These are phyloP conservation scores for Saturnia japonica DNA, from an alignment of 2,888 invertebrate species.

Conservation along the genomic window DNA sequence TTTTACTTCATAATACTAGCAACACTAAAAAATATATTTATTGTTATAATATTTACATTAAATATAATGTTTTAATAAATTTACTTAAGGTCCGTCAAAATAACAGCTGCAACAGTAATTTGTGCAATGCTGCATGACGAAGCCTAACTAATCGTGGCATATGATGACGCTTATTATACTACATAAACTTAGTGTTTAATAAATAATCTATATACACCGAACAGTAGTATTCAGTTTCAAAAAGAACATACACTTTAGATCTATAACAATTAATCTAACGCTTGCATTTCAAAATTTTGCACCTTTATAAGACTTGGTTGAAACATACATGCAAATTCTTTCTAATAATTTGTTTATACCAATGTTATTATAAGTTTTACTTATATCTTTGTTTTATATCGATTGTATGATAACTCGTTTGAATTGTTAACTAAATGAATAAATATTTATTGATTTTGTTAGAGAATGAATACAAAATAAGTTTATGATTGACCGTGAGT, in stretches of 20 bases:
- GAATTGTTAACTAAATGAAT: neutral
- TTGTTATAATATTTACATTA: neutral
- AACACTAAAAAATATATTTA: neutral
- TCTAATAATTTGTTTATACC: no score
- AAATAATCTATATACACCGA: neutral
- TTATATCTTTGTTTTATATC: neutral
- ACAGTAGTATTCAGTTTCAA: neutral
- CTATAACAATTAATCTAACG: neutral
- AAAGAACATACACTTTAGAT: neutral
- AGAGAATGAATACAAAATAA: neutral
- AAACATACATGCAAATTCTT: neutral
- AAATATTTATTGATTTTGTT: neutral
- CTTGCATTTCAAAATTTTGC: neutral
- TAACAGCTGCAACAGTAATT: constrained; percentile 4
- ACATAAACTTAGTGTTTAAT: neutral
- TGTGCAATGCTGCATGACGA: constrained; percentile 6
- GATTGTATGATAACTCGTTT: no score
- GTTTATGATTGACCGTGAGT: neutral
- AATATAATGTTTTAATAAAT: neutral
- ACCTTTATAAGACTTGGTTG: neutral
- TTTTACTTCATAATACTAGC: neutral
- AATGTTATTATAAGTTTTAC: no score
- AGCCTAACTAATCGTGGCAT: neutral
- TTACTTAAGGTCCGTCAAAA: neutral
- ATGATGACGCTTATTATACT: neutral